Base-by-base conservation (phyloP, 2,113 vertebrate genomes). In the Rhabdornis inornatus region DNA sequence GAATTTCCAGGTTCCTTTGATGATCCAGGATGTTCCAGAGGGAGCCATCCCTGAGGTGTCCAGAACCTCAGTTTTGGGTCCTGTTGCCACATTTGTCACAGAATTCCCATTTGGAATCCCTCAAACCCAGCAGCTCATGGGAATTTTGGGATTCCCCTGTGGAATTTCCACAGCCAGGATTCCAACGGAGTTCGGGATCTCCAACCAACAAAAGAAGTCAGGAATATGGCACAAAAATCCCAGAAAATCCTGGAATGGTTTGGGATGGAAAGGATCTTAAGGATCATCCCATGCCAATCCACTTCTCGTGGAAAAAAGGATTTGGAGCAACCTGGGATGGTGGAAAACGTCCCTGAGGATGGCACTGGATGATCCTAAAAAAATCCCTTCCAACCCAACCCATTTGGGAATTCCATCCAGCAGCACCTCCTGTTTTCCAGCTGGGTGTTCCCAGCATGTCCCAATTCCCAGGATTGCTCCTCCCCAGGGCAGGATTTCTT, bases 11-110 rank as follows among this genome's bases (percentile, higher is more conserved):
- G 37, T 23, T 71, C 30, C 9, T 53, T 16, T 5, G 24, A 19
- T 14, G 39, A 66, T 66, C 77, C 50, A 12, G 22, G 59, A 15
- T 28, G 8, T 17, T 52, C 11, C 55, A 37, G 27, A 59, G 42
- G n/a, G 35, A 71, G 21, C 30, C 22, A 6, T 6, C 21, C 35
- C 44, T 7, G 30, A n/a, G 19, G 8, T 14, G 6, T 64, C 24
- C 1, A 0, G 31, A 64, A 5, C 2, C 8, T 64, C 30, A 4
- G 3, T 13, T 52, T 5, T 5, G 35, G 35, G 30, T 16, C 9
- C 3, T 5, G 7, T 20, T 49, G 3, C 47, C 49, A 23, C 24
- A 10, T 52, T 14, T 42, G 5, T n/a, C 60, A 30, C 0, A 1
- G 39, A 79, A 79, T 79, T 79, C 39, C 49, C 4, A 0, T 4